Evolutionary conservation across 2,797 vertebrate species (phyloP), one percentile per base, ranked within the genome.

Genomic region (Apodemus agrarius): DNA sequence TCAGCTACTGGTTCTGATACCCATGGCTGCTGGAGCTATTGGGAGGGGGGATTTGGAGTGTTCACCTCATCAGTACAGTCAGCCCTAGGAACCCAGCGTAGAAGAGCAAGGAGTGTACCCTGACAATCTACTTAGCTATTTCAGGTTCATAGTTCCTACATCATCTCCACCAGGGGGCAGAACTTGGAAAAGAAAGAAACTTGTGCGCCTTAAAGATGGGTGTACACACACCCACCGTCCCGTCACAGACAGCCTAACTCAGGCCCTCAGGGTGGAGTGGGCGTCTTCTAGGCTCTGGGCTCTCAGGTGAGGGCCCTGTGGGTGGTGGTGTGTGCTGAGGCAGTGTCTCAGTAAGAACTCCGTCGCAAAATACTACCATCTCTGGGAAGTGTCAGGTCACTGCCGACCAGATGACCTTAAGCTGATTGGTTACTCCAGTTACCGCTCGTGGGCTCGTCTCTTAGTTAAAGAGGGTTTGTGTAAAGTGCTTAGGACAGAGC

Each of bases 151-250:
- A 92, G 79, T 90, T 93, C 19, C 78, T 31, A 1, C 17, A 74
- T 57, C 67, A 90, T 93, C 34, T 95, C 97, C 98, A 96, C 96
- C 80, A 97, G 98, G 92, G 96, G 97, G 98, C 97, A 97, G 93
- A 96, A 89, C 54, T 69, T 83, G 63, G 94, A 94, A 95, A 92
- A 26, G 78, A 89, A 94, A 94, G 46, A 93, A 78, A 54, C 24
- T 24, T 6, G 12, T 34, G 49, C 16, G 72, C 24, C n/a, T 91
- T 87, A 65, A 79, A 88, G 85, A 80, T 46, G 54, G 61, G 34
- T 61, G 26, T 16, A 24, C 90, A 59, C 43, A 31, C 82, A 92
- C 1, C 2, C 37, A 16, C 8, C 59, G 52, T 54, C 94, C 13
- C 34, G 52, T 93, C 83, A 34, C 34, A 57, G 93, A 31, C 49